Base-by-base conservation (phyloP, 2,113 vertebrate genomes). In the Plecotus auritus region DNA sequence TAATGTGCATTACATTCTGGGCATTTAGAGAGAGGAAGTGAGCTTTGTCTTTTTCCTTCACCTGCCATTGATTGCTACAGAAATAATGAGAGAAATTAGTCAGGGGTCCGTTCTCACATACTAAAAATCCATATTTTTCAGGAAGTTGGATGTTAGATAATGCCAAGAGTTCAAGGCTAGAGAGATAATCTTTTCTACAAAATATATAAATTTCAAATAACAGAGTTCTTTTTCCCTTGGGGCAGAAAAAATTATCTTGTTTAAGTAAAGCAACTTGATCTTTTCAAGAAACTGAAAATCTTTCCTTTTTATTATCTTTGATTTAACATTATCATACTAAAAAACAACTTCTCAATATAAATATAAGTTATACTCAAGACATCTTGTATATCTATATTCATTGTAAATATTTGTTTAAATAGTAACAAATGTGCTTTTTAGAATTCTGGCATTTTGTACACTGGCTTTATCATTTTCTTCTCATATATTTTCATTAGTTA, bases 371-470 rank as follows among this genome's bases (percentile, higher is more conserved):
- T 10, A 18, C 2, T 72, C 32, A 85, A 74, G 11, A 82, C 42
- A 82, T 20, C 37, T 42, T 78, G 26, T 74, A 26, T 42, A 51
- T n/a, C 45, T 32, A 78, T 49, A n/a, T 61, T 80, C 77, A 45
- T 9, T 94, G 74, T 72, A 28, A 89, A 42, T 30, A 86, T 10
- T 51, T 11, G 12, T 70, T 91, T 89, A 74, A 92, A 64, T 20
- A 92, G 14, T 92, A 12, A 93, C 77, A 90, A 90, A 93, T 83
- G 20, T 35, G 47, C 5, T 78, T 92, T 83, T 81, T 3, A 95
- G 67, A 59, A 76, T 28, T 86, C 61, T 92, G 59, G 35, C 35
- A 78, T 78, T 77, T 85, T 85, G 1, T 51, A 93, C 17, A 16
- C 4, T 73, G 56, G 32, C n/a, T 91, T 90, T 42, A 49, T 45